Base-by-base conservation (phyloP, 2,113 vertebrate genomes). In the Maccullochella peelii region DNA sequence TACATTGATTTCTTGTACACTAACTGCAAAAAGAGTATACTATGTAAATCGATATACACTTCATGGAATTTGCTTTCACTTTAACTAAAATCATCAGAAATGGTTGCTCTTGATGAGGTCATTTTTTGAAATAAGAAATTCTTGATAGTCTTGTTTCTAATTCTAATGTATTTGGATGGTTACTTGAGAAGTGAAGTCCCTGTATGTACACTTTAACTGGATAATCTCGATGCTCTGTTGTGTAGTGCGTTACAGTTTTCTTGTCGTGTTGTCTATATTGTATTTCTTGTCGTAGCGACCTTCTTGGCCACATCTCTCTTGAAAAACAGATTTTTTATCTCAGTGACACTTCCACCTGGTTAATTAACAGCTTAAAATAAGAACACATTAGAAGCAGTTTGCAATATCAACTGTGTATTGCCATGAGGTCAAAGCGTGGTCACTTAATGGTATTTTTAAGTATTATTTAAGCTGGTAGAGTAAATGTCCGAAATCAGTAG, bases 401-500 rank as follows among this genome's bases (percentile, higher is more conserved):
- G n/a, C 9, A 20, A 6, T 8, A 36, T 23, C 11, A 57, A 1
- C 8, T 20, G 9, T 11, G 20, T 47, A 67, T 16, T 23, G 15
- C 23, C 15, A 18, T 21, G 18, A 54, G 12, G 40, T n/a, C 25
- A 21, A 4, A 12, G 20, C 20, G 36, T 18, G 12, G 8, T 9
- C 49, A 54, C 21, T n/a, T 38, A 11, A 55, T 5, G 23, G 52
- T 21, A n/a, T 47, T 61, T 62, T 49, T 30, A n/a, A 30, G 23
- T 30, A 30, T 47, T 15, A 33, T n/a, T 23, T 23, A 11, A 0
- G 7, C 33, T 50, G 47, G 25, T 40, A 21, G 49, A 82, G 73
- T 10, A 47, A 25, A 55, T 55, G 57, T 76, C 73, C 14, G 2
- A 38, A 25, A 57, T 21, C 80, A 70, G 78, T 30, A 70, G 82